Evolutionary conservation across 2,888 invertebrate genomes (phyloP), one percentile per base, ranked within the genome.

Genomic region (Phanerotoma sp.): DNA sequence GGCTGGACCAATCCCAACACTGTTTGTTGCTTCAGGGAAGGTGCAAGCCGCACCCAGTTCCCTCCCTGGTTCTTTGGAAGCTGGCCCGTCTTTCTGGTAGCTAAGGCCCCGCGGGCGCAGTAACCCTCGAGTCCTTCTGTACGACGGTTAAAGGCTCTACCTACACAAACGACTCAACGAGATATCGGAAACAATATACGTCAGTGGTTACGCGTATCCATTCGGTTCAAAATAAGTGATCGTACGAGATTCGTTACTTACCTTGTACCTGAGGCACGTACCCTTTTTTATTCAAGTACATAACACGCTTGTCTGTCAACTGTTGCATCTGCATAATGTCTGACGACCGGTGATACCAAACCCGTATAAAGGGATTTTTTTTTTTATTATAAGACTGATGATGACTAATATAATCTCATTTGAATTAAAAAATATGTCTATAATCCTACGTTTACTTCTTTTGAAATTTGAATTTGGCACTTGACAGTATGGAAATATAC

Each of bases 21-120:
- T 30, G 22, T 33, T 20, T 50, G 45, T 53, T 49, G 57, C 51
- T 44, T 33, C 46, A 30, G 58, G 56, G 56, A 42, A 57, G 50
- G 47, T 9, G 22, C 10, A n/a, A 40, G 58, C 62, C 62, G 63
- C 66, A 64, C 66, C 67, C 61, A 64, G 59, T 61, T 62, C 61
- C 61, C 62, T 60, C 63, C 52, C 33, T 30, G 20, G 48, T 42
- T 28, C 47, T 48, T 38, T 56, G 56, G 57, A 52, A 56, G 45
- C 50, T 55, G 45, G 46, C 54, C 42, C 56, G 61, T 60, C 71
- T 71, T 71, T 71, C 73, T 74, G 73, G 75, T 75, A 74, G 75
- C 74, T 70, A 76, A 76, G 77, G 76, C 76, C 76, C 77, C 70
- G 72, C 75, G 74, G 77, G 77, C 77, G 69, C 76, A 77, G 77